A percentile compares a stretch with the other conserved stretches of the same genome.
Conservation (phyloP, 2,888 invertebrate genomes). For the Agapostemon virescens region DNA sequence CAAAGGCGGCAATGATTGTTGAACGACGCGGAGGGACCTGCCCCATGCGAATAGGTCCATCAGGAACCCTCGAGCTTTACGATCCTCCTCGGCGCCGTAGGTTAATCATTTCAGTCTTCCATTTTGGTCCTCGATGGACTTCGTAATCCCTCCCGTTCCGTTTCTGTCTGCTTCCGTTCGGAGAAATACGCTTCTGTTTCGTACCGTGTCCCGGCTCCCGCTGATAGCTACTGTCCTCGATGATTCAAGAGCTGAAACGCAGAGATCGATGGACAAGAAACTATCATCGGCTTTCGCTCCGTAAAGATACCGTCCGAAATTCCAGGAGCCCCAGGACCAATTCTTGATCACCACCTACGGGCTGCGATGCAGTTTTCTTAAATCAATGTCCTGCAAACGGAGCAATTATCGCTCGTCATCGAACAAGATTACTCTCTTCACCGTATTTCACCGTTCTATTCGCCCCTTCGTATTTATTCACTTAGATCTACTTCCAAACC, state of each 20-base stretch:
- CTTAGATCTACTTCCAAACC: too few species aligned
- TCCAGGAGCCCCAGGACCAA: conserved; percentile 58
- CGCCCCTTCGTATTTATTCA: background rate
- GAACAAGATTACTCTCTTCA: conserved; percentile 5
- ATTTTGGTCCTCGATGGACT: conserved; percentile 53
- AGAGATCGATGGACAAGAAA: conserved; percentile 54
- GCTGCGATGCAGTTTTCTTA: conserved; percentile 51
- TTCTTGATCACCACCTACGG: conserved; percentile 58
- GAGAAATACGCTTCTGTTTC: conserved; percentile 45
- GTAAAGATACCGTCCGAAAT: conserved; percentile 40
- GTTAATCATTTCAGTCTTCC: conserved; percentile 72
- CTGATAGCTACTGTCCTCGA: conserved; percentile 55
- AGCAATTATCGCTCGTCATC: conserved; percentile 40
- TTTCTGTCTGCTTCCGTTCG: conserved; percentile 22
- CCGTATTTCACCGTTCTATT: background rate
- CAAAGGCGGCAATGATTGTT: conserved; percentile 48
- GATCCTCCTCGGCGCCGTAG: conserved; percentile 74
- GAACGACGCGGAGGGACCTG: conserved; percentile 38
- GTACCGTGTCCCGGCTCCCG: conserved; percentile 33
- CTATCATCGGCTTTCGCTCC: conserved; percentile 7
- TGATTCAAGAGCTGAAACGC: conserved; percentile 52
- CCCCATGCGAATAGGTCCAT: conserved; percentile 57
- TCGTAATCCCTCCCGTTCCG: conserved; percentile 38
- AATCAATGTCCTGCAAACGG: conserved; percentile 47
- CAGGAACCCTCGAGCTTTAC: conserved; percentile 67